These are phyloP conservation scores for Ariolimax columbianus DNA, from an alignment of 2,888 invertebrate genomes.

Conservation along the genomic window DNA sequence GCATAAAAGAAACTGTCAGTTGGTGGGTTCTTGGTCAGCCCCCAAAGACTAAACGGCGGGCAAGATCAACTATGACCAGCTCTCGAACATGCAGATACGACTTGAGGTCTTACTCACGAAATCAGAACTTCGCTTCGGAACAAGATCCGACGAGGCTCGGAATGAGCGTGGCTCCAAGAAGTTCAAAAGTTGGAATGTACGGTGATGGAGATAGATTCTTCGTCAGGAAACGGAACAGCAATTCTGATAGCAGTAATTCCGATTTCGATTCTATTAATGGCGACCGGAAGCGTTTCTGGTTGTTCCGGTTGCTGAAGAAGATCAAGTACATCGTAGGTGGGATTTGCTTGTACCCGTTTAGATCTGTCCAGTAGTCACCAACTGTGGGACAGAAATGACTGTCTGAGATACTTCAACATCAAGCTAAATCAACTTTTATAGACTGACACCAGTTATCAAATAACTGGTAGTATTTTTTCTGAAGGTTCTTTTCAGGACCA, in stretches of 20 bases:
- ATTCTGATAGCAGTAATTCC: neutral
- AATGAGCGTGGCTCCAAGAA: neutral
- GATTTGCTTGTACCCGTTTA: neutral
- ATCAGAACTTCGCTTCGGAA: constrained; percentile 7
- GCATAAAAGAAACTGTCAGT: constrained; percentile 9
- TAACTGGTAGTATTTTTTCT: too few species aligned
- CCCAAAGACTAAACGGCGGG: neutral
- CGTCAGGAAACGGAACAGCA: neutral
- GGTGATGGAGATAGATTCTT: neutral
- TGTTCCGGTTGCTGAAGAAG: neutral
- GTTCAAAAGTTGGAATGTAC: neutral
- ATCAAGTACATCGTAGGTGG: neutral
- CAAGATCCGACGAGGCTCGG: neutral
- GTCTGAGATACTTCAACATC: neutral
- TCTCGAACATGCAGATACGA: constrained; percentile 11
- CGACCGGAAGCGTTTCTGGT: neutral
- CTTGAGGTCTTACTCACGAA: constrained; percentile 29
- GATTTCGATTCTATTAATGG: neutral
- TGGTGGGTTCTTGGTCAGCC: constrained; percentile 32
- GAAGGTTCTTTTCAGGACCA: too few species aligned
- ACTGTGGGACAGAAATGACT: neutral
- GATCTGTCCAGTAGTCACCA: neutral
- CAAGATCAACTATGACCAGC: neutral
- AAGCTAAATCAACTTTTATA: neutral
- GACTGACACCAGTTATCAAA: neutral